A percentile compares a stretch with the other conserved stretches of the same genome.
Conservation (phyloP, 2,797 vertebrate genomes). For the Salmo trutta region DNA sequence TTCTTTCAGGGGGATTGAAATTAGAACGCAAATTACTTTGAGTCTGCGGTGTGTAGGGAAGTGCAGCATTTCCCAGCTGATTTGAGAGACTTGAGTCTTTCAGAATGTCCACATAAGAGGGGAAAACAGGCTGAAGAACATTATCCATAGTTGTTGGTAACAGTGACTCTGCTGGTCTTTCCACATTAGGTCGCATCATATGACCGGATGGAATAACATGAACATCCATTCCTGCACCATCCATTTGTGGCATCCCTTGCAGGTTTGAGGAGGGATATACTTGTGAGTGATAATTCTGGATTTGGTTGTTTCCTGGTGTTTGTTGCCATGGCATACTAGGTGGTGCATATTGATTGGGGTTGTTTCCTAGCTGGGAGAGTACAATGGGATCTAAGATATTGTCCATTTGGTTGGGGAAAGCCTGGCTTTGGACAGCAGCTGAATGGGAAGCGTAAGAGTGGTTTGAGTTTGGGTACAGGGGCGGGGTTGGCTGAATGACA, state of each 20-base stretch:
- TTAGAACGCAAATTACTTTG: conserved; percentile 41
- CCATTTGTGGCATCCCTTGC: conserved; percentile 37
- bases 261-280: conserved; percentile 53
- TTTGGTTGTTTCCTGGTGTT: conserved; percentile 50
- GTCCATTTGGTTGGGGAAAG: conserved; percentile 83
- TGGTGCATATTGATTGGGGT: conserved; percentile 70
- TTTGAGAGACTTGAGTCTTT: conserved; percentile 40
- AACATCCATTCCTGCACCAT: conserved; percentile 28
- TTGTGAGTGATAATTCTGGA: conserved; percentile 53
- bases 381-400: conserved; percentile 88
- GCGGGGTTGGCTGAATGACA: conserved; percentile 74
- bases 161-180: conserved; percentile 41
- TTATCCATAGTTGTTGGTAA: conserved; percentile 35
- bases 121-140: conserved; percentile 36
- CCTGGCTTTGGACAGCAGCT: conserved; percentile 76
- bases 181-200: conserved; percentile 39
- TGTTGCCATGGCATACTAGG: conserved; percentile 74
- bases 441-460: conserved; percentile 73
- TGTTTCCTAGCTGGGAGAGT: conserved; percentile 84
- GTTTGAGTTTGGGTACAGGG: conserved; percentile 68
- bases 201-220: conserved; percentile 41
- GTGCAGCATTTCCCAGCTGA: conserved; percentile 33
- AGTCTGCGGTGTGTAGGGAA: conserved; percentile 45
- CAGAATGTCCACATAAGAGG: conserved; percentile 41
- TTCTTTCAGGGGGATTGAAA: conserved; percentile 38